phyloP scores from a whole-genome alignment of 2,888 invertebrate species.

The Osmoderma eremita region DNA sequence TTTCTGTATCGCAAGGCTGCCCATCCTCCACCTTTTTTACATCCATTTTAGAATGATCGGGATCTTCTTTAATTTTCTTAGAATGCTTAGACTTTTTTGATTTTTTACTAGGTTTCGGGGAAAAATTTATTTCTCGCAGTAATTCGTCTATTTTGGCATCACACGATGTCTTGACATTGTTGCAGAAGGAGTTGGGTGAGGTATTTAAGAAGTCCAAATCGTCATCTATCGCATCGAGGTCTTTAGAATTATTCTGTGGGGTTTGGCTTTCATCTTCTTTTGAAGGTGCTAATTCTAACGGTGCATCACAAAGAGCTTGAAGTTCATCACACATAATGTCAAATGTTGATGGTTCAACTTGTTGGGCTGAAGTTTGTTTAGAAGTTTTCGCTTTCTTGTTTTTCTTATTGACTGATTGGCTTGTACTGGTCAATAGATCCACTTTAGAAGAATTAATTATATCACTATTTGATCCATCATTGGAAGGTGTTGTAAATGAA shows the following conservation, averaged over 20 bases:
- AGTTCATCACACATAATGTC: slow-evolving; percentile 31
- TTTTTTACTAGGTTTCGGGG: slow-evolving; percentile 16
- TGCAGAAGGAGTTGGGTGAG: slow-evolving; percentile 20
- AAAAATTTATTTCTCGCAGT: slow-evolving; percentile 22
- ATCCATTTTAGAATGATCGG: not conserved
- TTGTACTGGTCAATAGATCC: not conserved
- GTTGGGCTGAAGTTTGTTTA: not conserved
- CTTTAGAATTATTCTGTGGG: not conserved
- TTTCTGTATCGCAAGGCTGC: not conserved
- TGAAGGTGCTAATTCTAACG: slow-evolving; percentile 5
- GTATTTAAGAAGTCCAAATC: slow-evolving; percentile 23
- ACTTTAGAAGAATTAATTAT: no score
- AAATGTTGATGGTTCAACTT: slow-evolving; percentile 11
- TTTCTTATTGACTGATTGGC: not conserved
- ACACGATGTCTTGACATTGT: slow-evolving; percentile 25
- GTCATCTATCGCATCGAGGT: not conserved
- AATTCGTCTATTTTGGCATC: slow-evolving; percentile 30
- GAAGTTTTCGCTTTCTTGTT: not conserved
- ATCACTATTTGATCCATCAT: no score
- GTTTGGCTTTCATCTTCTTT: not conserved
- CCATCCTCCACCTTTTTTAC: not conserved
- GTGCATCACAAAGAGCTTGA: slow-evolving; percentile 21
- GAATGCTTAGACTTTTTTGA: slow-evolving; percentile 18
- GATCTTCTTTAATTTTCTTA: slow-evolving; percentile 1
- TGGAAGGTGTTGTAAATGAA: no score